Evolutionary conservation across 2,888 invertebrate species (phyloP).

Genomic region (Erebia palarica): DNA sequence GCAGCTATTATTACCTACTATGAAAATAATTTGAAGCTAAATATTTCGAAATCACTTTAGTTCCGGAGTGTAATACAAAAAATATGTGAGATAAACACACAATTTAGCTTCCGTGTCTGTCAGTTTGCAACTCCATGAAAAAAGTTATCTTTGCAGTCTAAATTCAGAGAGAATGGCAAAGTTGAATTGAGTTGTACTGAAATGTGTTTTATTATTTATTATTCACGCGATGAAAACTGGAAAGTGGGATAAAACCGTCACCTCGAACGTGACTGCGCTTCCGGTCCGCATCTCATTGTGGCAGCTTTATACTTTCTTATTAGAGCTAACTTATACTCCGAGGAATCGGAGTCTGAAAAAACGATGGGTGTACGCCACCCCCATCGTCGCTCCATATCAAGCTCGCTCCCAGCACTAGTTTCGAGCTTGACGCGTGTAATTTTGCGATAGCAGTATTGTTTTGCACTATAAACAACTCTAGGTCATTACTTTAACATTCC

Average conservation of each 20-base stretch:
- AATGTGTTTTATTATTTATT: constrained; percentile 74
- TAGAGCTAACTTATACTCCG: no score
- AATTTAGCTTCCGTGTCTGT: constrained; percentile 23
- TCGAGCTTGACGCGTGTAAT: no score
- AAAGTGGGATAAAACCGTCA: constrained; percentile 71
- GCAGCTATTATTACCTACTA: background rate
- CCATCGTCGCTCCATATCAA: no score
- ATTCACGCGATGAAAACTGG: constrained; percentile 71
- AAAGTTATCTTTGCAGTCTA: constrained; percentile 31
- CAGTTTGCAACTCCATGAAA: constrained; percentile 33
- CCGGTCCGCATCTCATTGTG: constrained; percentile 56
- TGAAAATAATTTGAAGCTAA: background rate
- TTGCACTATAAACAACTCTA: no score
- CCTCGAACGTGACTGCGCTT: constrained; percentile 69
- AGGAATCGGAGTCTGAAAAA: no score
- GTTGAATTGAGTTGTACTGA: constrained; percentile 45
- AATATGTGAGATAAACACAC: constrained; percentile 27
- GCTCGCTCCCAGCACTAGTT: no score
- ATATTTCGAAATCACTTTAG: background rate
- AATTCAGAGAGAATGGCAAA: constrained; percentile 39
- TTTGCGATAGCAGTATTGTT: no score
- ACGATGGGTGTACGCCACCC: no score
- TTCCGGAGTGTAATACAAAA: constrained; percentile 20
- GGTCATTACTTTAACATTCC: no score
- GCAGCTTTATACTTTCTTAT: constrained; percentile 52